Percentiles rank a stretch among this genome's conserved stretches.
Evolutionary conservation across 1,140 invertebrate species (phyloP).

Genomic region (Tetramorium simillimum): DNA sequence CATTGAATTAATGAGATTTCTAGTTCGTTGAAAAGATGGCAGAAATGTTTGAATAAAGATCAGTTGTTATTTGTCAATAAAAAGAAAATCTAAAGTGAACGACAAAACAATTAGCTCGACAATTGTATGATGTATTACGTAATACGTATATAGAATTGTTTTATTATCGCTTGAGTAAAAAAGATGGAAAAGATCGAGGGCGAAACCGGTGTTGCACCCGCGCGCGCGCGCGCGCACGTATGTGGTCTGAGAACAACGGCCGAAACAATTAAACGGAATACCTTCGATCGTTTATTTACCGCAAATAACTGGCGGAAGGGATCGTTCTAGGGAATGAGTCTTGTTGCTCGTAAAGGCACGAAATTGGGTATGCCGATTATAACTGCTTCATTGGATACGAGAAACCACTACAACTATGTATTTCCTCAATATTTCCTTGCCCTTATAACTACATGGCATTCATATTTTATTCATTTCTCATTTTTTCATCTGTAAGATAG

Average conservation of each 20-base stretch:
- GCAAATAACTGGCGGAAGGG: constrained; percentile 41
- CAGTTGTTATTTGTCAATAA: neutral
- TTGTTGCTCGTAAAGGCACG: constrained; percentile 40
- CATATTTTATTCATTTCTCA: neutral
- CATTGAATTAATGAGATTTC: neutral
- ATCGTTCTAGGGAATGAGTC: constrained; percentile 40
- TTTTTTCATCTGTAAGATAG: neutral
- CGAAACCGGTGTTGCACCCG: neutral
- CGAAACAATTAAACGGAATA: constrained; percentile 48
- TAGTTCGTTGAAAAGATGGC: neutral
- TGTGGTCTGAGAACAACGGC: neutral
- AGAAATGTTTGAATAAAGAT: neutral
- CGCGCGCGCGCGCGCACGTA: no score
- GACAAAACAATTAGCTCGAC: neutral
- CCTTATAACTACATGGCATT: neutral
- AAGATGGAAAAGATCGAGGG: neutral
- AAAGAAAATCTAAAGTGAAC: neutral
- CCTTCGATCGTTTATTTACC: constrained; percentile 45
- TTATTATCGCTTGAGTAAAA: neutral
- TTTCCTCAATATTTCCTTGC: neutral
- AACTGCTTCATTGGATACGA: constrained; percentile 20
- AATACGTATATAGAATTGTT: neutral
- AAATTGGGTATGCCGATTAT: constrained; percentile 41
- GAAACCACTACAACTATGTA: constrained; percentile 2
- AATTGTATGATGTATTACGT: constrained; percentile 22